Base-by-base conservation (phyloP, 2,797 vertebrate species). In the Pangasius mekongensis region DNA sequence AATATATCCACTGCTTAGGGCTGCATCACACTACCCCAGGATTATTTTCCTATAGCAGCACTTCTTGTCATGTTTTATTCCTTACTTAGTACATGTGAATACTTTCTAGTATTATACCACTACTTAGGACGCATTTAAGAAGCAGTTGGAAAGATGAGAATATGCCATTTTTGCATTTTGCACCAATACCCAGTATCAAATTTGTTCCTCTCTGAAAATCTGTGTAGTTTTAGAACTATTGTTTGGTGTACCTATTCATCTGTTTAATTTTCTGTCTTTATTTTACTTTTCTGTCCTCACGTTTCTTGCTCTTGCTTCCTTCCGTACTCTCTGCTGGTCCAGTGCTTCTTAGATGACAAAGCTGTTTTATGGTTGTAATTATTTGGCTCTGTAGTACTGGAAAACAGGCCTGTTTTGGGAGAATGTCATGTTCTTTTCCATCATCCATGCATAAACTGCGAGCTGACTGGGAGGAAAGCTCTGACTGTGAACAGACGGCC, bases 361-460 rank as follows among this genome's bases (percentile, higher is more conserved):
- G 78, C 52, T 81, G 56, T 82, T 84, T 84, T 49, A 56, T 16
- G 33, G 58, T 83, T 76, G 4, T 82, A 60, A 74, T 77, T 56
- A 54, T 64, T 76, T 16, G 64, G 66, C 39, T 66, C n/a, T 20
- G 71, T 56, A 24, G 11, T 27, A 20, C 83, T 30, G n/a, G 54
- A 66, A 73, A 76, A 73, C 16, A 22, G 30, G 33, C 36, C 13
- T 82, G 33, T 52, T 88, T 33, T 84, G 33, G 33, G 39, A 78
- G 82, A 74, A 66, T 85, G 83, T 60, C 67, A 81, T 77, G 83
- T 77, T 82, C 36, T 3, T 33, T 86, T 76, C 33, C 84, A 71
- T 86, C 77, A 60, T 80, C 5, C 69, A 24, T 86, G 80, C 80
- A 69, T 60, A 71, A 66, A 80, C 47, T 71, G 54, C 16, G 9